Conservation (phyloP, 2,797 vertebrate species). For the Botia kubotai region DNA sequence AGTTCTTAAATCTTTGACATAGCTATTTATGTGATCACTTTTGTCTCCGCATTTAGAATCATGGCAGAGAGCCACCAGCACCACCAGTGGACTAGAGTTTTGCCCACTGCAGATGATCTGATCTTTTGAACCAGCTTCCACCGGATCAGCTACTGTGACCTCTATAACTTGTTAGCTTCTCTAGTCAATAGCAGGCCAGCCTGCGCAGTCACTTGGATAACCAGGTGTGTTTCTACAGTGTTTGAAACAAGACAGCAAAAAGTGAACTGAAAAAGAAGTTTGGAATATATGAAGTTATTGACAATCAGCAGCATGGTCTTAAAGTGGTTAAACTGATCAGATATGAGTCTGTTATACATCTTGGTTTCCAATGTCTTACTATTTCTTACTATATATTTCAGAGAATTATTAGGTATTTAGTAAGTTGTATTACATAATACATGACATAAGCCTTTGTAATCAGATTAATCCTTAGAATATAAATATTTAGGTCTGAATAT, state of each 20-base stretch:
- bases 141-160: conserved; percentile 78
- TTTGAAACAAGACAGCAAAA: not conserved
- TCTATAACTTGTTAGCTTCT: conserved; percentile 61
- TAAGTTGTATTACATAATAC: not conserved
- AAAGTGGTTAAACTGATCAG: not conserved
- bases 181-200: conserved; percentile 33
- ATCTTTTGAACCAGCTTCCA: conserved; percentile 42
- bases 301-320: not conserved
- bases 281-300: not conserved
- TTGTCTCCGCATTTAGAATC: conserved; percentile 67
- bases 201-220: not conserved
- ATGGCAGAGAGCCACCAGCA: conserved; percentile 87
- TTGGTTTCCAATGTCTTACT: not conserved
- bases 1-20: not conserved
- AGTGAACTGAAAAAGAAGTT: not conserved
- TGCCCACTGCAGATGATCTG: conserved; percentile 61
- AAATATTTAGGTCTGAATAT: too few relatives aligned
- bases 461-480: too few relatives aligned
- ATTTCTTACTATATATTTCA: not conserved
- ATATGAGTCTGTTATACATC: not conserved
- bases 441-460: not conserved
- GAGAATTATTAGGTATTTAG: conserved; percentile 19
- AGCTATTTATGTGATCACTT: not conserved
- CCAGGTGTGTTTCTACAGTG: not conserved
- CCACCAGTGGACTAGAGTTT: conserved; percentile 90